phyloP scores from a whole-genome alignment of 30 jellyfish, hydroid and myxozoan genomes.

The Hydra vulgaris region DNA sequence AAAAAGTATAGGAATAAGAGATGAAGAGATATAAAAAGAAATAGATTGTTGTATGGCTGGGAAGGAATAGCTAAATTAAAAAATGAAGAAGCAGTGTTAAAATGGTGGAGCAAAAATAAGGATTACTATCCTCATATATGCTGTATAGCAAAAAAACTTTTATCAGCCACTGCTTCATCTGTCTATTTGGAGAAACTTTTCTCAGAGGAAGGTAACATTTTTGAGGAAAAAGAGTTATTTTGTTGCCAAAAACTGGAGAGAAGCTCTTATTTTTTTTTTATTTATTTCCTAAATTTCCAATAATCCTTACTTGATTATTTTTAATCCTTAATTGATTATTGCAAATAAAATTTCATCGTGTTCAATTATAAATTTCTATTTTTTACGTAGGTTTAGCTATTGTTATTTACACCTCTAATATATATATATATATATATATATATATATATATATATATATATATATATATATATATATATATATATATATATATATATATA shows the following conservation, averaged over 20 bases:
- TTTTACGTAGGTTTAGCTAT: too few relatives aligned
- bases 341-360: too few relatives aligned
- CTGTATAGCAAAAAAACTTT: neutral
- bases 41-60: constrained; percentile 6
- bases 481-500: too few relatives aligned
- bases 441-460: too few relatives aligned
- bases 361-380: too few relatives aligned
- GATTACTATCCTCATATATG: neutral
- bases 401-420: too few relatives aligned
- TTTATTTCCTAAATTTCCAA: too few relatives aligned
- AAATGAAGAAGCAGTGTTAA: neutral
- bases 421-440: too few relatives aligned
- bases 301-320: too few relatives aligned
- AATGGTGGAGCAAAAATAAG: neutral
- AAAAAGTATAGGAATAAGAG: neutral
- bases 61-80: constrained; percentile 15
- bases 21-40: neutral
- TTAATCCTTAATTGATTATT: too few relatives aligned
- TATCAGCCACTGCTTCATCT: constrained; percentile 30
- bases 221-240: constrained; percentile 28
- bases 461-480: too few relatives aligned
- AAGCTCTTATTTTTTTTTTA: constrained; percentile 16
- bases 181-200: constrained; percentile 37
- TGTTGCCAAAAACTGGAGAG: constrained; percentile 31
- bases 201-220: constrained; percentile 55